A percentile compares a stretch with the other conserved stretches of the same genome.
phyloP scores from a whole-genome alignment of 2,797 vertebrate species.

The Florisuga fusca region DNA sequence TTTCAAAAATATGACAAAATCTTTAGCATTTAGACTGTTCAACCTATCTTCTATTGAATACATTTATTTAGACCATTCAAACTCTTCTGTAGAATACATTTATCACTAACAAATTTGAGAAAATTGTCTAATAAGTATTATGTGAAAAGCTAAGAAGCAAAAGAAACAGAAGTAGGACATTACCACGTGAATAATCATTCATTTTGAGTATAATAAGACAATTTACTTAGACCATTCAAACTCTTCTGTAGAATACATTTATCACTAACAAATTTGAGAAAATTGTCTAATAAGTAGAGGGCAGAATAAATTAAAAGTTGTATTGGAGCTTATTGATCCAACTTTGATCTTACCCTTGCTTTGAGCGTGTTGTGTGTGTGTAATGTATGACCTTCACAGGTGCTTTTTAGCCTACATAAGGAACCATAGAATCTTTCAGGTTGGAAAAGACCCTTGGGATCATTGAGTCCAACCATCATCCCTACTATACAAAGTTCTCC shows the following conservation, averaged over 20 bases:
- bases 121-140: constrained; percentile 16
- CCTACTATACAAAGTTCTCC: too few relatives aligned
- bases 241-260: background rate
- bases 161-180: background rate
- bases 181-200: background rate
- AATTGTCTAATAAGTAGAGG: constrained; percentile 11
- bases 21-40: constrained; percentile 12
- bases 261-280: constrained; percentile 24
- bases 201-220: background rate
- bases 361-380: background rate
- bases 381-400: background rate
- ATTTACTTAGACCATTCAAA: constrained; percentile 10
- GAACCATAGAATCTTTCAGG: too few relatives aligned
- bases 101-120: constrained; percentile 22
- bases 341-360: background rate
- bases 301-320: background rate
- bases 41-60: background rate
- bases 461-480: too few relatives aligned
- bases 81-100: background rate
- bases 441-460: too few relatives aligned
- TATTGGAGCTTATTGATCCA: background rate
- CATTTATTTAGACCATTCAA: background rate
- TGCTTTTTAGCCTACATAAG: background rate
- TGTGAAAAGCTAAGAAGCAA: background rate
- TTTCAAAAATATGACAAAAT: constrained; percentile 34